Evolutionary conservation across 2,797 vertebrate species (phyloP).

Genomic region (Threskiornis aethiopicus): DNA sequence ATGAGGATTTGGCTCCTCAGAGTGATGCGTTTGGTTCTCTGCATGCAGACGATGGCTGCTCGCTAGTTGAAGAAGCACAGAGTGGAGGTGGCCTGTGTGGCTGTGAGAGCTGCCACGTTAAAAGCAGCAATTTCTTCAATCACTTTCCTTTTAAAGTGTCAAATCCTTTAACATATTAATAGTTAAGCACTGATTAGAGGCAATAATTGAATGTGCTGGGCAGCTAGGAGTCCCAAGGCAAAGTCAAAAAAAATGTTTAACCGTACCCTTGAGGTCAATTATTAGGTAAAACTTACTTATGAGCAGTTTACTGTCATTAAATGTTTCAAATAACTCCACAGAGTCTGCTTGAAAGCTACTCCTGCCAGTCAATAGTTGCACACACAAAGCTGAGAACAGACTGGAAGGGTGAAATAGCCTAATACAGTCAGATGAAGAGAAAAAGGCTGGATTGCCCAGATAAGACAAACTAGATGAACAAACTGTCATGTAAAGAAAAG

Average conservation of each 20-base stretch:
- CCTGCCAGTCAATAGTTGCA: neutral
- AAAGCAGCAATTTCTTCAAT: neutral
- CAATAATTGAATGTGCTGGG: neutral
- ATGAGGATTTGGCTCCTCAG: neutral
- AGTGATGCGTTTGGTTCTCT: neutral
- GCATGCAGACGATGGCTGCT: neutral
- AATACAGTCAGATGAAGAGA: neutral
- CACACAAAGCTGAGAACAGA: neutral
- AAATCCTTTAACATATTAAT: conserved; percentile 26
- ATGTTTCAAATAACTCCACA: neutral
- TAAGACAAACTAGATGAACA: neutral
- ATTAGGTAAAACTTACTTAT: conserved; percentile 25
- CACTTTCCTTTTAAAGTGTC: neutral
- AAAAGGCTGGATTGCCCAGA: neutral
- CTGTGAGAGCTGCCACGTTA: neutral
- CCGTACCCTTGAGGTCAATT: neutral
- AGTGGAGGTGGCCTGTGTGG: neutral
- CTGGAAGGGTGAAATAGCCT: neutral
- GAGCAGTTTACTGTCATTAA: conserved; percentile 40
- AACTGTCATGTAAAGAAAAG: conserved; percentile 1
- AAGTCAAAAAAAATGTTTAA: neutral
- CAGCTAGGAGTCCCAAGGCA: neutral
- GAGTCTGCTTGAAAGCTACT: neutral
- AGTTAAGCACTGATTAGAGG: neutral
- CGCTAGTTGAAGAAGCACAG: neutral